These are phyloP conservation scores for Pollenia labialis DNA, from an alignment of 2,888 invertebrate species.

Conservation along the genomic window DNA sequence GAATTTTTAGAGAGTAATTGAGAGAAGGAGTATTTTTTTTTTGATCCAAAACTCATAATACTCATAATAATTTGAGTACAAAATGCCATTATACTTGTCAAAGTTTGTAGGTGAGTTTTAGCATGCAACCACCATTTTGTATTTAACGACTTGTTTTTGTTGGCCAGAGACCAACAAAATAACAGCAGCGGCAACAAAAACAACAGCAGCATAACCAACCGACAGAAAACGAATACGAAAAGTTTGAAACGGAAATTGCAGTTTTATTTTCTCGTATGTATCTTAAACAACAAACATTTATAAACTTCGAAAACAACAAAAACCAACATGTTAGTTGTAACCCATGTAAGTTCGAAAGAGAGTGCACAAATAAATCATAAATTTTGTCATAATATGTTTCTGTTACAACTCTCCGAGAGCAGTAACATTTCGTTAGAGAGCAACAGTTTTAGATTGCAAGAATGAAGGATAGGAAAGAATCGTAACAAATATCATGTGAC, in stretches of 20 bases:
- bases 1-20: neutral
- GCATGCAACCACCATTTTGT: constrained; percentile 48
- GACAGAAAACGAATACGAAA: constrained; percentile 45
- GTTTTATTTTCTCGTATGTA: constrained; percentile 21
- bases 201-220: constrained; percentile 19
- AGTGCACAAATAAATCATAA: constrained; percentile 38
- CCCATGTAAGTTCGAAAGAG: constrained; percentile 60
- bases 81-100: constrained; percentile 34
- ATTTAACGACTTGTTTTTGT: constrained; percentile 44
- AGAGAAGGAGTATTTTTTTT: neutral
- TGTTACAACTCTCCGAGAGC: constrained; percentile 17
- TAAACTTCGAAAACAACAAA: constrained; percentile 22
- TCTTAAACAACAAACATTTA: constrained; percentile 1
- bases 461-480: constrained; percentile 6
- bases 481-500: constrained; percentile 66
- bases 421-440: constrained; percentile 53
- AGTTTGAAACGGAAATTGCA: constrained; percentile 65
- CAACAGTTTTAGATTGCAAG: constrained; percentile 62
- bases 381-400: constrained; percentile 7
- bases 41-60: neutral
- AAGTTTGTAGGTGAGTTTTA: constrained; percentile 30
- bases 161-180: constrained; percentile 44
- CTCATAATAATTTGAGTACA: constrained; percentile 35
- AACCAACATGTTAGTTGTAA: constrained; percentile 33
- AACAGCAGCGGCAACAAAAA: constrained; percentile 23